A percentile compares a stretch with the other conserved stretches of the same genome.
phyloP scores from a whole-genome alignment of 1,140 invertebrate species.

The Pseudomyrmex pallidus region DNA sequence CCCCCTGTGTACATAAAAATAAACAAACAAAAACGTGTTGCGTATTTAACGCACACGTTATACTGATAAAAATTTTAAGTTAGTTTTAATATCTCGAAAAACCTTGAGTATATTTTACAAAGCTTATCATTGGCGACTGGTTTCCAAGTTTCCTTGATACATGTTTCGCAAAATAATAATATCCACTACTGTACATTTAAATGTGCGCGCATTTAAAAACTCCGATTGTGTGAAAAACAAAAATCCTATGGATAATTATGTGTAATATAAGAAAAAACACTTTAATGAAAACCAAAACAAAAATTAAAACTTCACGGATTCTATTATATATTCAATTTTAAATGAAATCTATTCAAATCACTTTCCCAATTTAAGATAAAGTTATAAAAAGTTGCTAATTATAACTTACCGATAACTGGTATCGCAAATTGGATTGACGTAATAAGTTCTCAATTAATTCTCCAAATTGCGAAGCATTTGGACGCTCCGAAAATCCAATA shows the following conservation, averaged over 20 bases:
- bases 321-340: slow-evolving; percentile 13
- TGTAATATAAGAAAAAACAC: no score
- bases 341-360: not conserved
- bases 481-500: not conserved
- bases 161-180: slow-evolving; percentile 24
- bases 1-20: not conserved
- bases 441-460: slow-evolving; percentile 39
- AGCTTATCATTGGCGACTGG: slow-evolving; percentile 27
- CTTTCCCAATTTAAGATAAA: slow-evolving; percentile 1
- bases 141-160: not conserved
- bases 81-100: not conserved
- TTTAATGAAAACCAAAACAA: no score
- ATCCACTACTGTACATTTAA: no score
- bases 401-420: slow-evolving; percentile 32
- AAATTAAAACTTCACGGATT: not conserved
- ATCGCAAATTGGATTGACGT: slow-evolving; percentile 11
- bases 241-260: not conserved
- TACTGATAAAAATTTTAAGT: slow-evolving; percentile 45
- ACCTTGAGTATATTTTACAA: slow-evolving; percentile 34
- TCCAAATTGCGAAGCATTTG: slow-evolving; percentile 21
- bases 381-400: slow-evolving; percentile 20
- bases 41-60: not conserved
- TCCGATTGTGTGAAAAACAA: not conserved
- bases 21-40: not conserved
- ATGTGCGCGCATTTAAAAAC: not conserved